These are phyloP conservation scores for Cairina moschata DNA, from an alignment of 2,113 vertebrate species.

Conservation along the genomic window DNA sequence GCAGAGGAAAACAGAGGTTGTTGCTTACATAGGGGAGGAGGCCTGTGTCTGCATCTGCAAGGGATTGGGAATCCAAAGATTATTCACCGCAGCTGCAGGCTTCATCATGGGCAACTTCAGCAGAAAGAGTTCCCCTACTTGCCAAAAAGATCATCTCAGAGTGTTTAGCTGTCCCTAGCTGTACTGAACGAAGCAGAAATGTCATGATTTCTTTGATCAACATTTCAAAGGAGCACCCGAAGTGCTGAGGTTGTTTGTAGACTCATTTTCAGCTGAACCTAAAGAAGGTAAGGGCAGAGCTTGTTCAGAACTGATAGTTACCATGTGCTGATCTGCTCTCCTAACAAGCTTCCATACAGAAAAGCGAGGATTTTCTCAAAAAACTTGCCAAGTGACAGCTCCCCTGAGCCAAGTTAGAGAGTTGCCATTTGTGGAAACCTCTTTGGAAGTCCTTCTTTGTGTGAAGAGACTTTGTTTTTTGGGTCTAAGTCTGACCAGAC, in stretches of 20 bases:
- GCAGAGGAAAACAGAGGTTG: slow-evolving; percentile 32
- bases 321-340: not conserved
- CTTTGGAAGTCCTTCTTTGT: not conserved
- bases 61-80: slow-evolving; percentile 32
- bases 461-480: not conserved
- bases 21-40: slow-evolving; percentile 27
- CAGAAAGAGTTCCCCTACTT: slow-evolving; percentile 19
- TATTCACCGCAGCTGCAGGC: slow-evolving; percentile 43
- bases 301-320: not conserved
- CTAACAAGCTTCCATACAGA: not conserved
- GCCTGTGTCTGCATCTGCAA: slow-evolving; percentile 37
- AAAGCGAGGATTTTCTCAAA: not conserved
- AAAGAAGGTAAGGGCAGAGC: not conserved
- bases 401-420: not conserved
- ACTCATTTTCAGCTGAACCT: slow-evolving; percentile 8
- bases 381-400: not conserved
- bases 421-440: not conserved
- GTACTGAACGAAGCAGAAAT: not conserved
- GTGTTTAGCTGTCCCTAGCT: slow-evolving; percentile 27
- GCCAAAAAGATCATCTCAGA: slow-evolving; percentile 45
- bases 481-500: not conserved
- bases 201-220: slow-evolving; percentile 39
- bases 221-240: not conserved
- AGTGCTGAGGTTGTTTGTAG: not conserved
- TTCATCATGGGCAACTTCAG: slow-evolving; percentile 48